Evolutionary conservation across 2,888 invertebrate species (phyloP).

Genomic region (Pandemis cinnamomeana): DNA sequence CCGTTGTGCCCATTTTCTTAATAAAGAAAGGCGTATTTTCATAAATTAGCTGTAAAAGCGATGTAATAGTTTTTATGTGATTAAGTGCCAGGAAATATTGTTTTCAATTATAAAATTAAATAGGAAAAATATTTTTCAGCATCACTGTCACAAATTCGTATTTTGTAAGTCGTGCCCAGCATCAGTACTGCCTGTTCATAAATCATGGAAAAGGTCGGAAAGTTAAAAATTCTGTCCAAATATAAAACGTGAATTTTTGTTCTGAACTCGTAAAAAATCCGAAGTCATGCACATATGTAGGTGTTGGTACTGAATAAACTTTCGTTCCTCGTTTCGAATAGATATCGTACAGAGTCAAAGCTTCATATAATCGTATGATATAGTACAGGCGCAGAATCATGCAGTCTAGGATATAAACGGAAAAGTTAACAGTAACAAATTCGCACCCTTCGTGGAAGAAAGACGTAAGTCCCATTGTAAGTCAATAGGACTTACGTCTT

Average conservation of each 20-base stretch:
- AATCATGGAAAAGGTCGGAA: background rate
- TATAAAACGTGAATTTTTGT: constrained; percentile 5
- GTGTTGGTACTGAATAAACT: background rate
- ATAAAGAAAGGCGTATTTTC: too few relatives aligned
- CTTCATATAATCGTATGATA: background rate
- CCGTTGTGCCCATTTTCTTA: too few relatives aligned
- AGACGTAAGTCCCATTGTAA: too few relatives aligned
- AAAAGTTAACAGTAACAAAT: too few relatives aligned
- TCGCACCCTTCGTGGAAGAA: too few relatives aligned
- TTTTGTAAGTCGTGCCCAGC: constrained; percentile 14
- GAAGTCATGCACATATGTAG: constrained; percentile 2
- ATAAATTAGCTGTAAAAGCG: too few relatives aligned
- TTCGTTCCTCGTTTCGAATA: background rate
- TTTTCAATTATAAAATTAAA: too few relatives aligned
- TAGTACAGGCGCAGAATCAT: background rate
- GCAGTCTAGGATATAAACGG: background rate
- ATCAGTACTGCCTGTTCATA: constrained; percentile 18
- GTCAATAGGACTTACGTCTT: too few relatives aligned
- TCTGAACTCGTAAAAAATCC: constrained; percentile 10
- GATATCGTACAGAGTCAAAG: background rate
- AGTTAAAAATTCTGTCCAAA: constrained; percentile 13
- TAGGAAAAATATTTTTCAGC: background rate
- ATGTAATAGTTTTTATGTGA: too few relatives aligned
- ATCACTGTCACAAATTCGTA: background rate
- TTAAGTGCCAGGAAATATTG: too few relatives aligned